Conservation (phyloP, 1,140 invertebrate genomes). For the Drosophila auraria region DNA sequence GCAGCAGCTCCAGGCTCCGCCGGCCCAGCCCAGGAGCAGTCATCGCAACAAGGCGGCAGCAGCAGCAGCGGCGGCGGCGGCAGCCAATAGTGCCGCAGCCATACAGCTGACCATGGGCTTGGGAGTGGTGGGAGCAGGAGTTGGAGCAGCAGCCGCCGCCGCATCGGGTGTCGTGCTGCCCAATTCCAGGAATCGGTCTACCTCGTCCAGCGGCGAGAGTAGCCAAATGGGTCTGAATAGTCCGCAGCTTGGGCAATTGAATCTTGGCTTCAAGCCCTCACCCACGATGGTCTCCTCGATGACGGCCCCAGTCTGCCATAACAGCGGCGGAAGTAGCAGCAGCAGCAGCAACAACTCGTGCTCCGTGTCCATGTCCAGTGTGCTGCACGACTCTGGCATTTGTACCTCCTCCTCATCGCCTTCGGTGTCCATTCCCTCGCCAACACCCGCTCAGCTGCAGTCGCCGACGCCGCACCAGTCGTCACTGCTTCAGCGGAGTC, state of each 20-base stretch:
- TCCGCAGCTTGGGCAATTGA: slow-evolving; percentile 67
- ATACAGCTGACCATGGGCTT: slow-evolving; percentile 71
- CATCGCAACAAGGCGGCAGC: slow-evolving; percentile 73
- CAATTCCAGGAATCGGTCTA: slow-evolving; percentile 76
- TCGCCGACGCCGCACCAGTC: slow-evolving; percentile 65
- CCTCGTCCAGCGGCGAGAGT: slow-evolving; percentile 79
- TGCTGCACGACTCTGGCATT: slow-evolving; percentile 80
- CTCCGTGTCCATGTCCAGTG: slow-evolving; percentile 74
- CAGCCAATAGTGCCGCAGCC: slow-evolving; percentile 72
- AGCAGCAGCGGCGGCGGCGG: slow-evolving; percentile 49
- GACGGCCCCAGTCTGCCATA: slow-evolving; percentile 39
- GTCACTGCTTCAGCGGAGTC: slow-evolving; percentile 67
- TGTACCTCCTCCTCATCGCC: slow-evolving; percentile 82
- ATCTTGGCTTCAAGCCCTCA: slow-evolving; percentile 67
- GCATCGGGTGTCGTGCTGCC: slow-evolving; percentile 22
- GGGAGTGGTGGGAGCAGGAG: slow-evolving; percentile 31
- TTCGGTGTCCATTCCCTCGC: slow-evolving; percentile 79
- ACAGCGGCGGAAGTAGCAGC: slow-evolving; percentile 17
- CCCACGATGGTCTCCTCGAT: slow-evolving; percentile 17
- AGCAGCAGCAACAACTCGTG: slow-evolving; percentile 70
- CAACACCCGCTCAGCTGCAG: slow-evolving; percentile 70
- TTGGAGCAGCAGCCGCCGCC: slow-evolving; percentile 14
- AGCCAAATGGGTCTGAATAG: slow-evolving; percentile 68
- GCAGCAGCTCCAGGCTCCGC: slow-evolving; percentile 68
- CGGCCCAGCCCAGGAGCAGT: slow-evolving; percentile 65